These are phyloP conservation scores for Bombyx huttoni DNA, from an alignment of 2,888 invertebrate genomes.

Conservation along the genomic window DNA sequence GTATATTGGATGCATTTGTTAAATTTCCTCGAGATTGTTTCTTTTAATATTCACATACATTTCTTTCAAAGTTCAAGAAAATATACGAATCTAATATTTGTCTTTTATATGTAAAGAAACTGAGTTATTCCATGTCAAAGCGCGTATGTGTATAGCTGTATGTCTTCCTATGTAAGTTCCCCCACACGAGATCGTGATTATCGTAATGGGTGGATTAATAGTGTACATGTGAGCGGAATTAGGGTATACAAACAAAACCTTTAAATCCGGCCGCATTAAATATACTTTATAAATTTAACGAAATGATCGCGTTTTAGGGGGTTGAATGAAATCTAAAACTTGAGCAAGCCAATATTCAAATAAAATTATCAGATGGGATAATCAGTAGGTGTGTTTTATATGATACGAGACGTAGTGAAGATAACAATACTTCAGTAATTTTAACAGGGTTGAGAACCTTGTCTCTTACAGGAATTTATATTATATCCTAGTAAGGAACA, in stretches of 20 bases:
- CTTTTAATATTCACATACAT: too few species aligned
- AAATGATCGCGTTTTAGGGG: conserved; percentile 38
- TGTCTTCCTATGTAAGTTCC: conserved; percentile 69
- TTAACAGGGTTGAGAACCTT: conserved; percentile 45
- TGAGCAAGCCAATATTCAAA: conserved; percentile 31
- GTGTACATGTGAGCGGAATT: conserved; percentile 35
- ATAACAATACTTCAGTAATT: conserved; percentile 31
- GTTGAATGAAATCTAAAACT: conserved; percentile 35
- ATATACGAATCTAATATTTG: conserved; percentile 1
- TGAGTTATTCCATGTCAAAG: conserved; percentile 24
- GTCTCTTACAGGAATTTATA: conserved; percentile 45
- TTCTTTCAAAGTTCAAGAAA: too few species aligned
- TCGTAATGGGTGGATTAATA: conserved; percentile 33
- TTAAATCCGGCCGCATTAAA: conserved; percentile 51
- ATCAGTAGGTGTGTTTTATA: conserved; percentile 47
- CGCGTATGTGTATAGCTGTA: conserved; percentile 55
- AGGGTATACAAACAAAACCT: conserved; percentile 47
- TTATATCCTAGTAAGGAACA: conserved; percentile 31
- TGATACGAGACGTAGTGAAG: conserved; percentile 41
- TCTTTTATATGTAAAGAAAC: conserved; percentile 5
- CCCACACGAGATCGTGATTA: conserved; percentile 40
- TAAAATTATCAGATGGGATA: conserved; percentile 34
- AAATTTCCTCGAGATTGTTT: not conserved
- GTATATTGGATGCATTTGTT: not conserved
- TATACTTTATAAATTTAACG: conserved; percentile 39